A percentile compares a stretch with the other conserved stretches of the same genome.
phyloP scores from a whole-genome alignment of 64 coral and sea anemone genomes.

The Catalaphyllia jardinei region DNA sequence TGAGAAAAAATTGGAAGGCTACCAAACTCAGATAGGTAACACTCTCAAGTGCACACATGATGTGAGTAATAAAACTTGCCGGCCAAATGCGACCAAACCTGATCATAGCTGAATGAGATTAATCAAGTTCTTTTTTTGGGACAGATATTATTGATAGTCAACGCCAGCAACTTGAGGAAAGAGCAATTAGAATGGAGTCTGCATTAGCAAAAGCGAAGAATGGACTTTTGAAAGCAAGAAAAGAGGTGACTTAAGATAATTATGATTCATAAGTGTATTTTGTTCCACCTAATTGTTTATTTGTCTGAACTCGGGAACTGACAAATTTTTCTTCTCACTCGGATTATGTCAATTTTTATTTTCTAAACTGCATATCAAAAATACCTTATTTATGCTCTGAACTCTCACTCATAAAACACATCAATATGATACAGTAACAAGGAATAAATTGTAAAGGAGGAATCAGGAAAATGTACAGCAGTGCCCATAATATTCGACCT shows the following conservation, averaged over 20 bases:
- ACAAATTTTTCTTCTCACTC: background rate
- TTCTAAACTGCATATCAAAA: no score
- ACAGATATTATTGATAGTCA: slow-evolving; percentile 15
- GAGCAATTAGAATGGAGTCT: background rate
- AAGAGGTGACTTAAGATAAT: background rate
- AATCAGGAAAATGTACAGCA: no score
- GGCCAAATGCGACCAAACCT: background rate
- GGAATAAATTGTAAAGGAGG: no score
- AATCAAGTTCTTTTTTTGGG: background rate
- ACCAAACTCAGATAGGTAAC: slow-evolving; percentile 21
- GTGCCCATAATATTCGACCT: no score
- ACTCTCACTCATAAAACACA: no score
- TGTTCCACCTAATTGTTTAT: background rate
- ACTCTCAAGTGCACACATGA: background rate
- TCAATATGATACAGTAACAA: no score
- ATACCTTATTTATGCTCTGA: no score
- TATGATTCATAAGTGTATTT: background rate
- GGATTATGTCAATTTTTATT: no score
- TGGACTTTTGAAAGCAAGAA: background rate
- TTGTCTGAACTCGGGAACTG: background rate
- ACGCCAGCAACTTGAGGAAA: slow-evolving; percentile 6
- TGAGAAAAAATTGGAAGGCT: slow-evolving; percentile 3
- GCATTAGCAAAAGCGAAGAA: background rate
- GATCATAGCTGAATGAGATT: background rate
- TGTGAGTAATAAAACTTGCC: background rate